Evolutionary conservation across 2,888 invertebrate species (phyloP).

Genomic region (Agonopterix alstromeriana): DNA sequence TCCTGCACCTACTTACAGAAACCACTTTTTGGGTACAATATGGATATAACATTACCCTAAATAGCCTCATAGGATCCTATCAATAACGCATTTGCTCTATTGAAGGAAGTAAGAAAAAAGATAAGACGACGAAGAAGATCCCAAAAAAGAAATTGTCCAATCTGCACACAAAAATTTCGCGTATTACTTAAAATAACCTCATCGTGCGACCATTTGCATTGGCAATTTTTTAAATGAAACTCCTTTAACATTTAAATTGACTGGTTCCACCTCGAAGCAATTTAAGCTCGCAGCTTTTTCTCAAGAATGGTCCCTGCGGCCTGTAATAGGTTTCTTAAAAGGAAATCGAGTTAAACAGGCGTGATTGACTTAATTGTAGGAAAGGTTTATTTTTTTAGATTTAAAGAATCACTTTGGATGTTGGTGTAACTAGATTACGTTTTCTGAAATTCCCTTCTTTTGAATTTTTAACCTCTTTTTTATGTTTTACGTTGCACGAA

Average conservation of each 20-base stretch:
- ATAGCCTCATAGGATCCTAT: too few relatives aligned
- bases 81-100: too few relatives aligned
- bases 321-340: constrained; percentile 65
- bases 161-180: not conserved
- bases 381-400: constrained; percentile 42
- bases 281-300: constrained; percentile 42
- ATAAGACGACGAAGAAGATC: too few relatives aligned
- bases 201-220: constrained; percentile 40
- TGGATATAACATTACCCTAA: too few relatives aligned
- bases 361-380: constrained; percentile 65
- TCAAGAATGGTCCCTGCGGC: constrained; percentile 57
- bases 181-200: constrained; percentile 3
- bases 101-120: too few relatives aligned
- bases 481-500: too few relatives aligned
- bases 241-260: constrained; percentile 68
- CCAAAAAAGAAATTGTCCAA: too few relatives aligned
- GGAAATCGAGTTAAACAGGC: constrained; percentile 66
- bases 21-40: too few relatives aligned
- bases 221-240: constrained; percentile 54
- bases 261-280: constrained; percentile 58
- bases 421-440: too few relatives aligned
- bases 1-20: too few relatives aligned
- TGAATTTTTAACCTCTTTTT: too few relatives aligned
- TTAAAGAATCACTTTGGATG: constrained; percentile 23
- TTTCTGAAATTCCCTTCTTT: too few relatives aligned